phyloP scores from a whole-genome alignment of 92 coral and sea anemone species.

The Hydrozoanthus gracilis region DNA sequence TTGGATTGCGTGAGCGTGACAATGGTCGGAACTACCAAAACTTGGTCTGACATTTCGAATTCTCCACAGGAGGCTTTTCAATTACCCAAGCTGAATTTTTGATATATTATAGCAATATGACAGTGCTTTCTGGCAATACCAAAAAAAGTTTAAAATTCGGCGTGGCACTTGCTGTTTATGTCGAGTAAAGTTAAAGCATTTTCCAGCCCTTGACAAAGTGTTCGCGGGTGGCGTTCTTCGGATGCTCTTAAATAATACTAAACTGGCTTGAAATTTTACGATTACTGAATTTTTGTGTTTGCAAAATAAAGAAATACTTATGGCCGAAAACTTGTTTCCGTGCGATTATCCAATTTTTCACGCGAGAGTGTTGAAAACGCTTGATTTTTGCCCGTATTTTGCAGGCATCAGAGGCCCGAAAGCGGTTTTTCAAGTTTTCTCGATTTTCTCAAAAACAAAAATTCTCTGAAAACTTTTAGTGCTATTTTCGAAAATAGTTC shows the following conservation, averaged over 20 bases:
- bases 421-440: slow-evolving; percentile 50
- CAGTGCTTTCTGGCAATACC: slow-evolving; percentile 18
- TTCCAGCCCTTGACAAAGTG: too few species aligned
- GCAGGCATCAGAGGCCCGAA: slow-evolving; percentile 59
- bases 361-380: slow-evolving; percentile 56
- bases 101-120: slow-evolving; percentile 29
- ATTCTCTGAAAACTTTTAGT: slow-evolving; percentile 52
- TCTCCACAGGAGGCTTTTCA: background rate
- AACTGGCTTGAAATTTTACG: too few species aligned
- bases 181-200: too few species aligned
- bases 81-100: slow-evolving; percentile 52
- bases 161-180: too few species aligned
- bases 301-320: slow-evolving; percentile 4
- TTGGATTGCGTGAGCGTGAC: slow-evolving; percentile 58
- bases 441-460: slow-evolving; percentile 50
- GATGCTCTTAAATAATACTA: too few species aligned
- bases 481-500: background rate
- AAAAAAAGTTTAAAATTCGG: background rate
- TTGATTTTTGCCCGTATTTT: slow-evolving; percentile 50
- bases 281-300: too few species aligned
- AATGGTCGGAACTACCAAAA: slow-evolving; percentile 50
- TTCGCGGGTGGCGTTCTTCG: too few species aligned
- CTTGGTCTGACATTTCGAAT: slow-evolving; percentile 53
- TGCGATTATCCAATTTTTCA: slow-evolving; percentile 52
- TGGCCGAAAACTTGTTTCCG: slow-evolving; percentile 43